phyloP scores from a whole-genome alignment of 2,113 vertebrate species.

The Dinomys branickii region DNA sequence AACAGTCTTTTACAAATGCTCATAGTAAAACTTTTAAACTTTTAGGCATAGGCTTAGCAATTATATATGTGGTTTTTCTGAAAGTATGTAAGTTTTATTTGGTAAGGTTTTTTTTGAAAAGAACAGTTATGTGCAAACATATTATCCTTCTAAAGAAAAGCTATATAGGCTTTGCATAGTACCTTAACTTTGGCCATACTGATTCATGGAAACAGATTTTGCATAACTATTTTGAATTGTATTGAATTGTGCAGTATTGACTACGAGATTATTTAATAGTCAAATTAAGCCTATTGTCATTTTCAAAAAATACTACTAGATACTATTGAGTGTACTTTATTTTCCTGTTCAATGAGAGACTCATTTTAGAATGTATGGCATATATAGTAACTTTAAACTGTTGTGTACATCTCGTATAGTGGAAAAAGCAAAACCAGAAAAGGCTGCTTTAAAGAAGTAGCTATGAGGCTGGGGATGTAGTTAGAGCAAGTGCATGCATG shows the following conservation, averaged over 20 bases:
- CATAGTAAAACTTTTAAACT: constrained; percentile 88
- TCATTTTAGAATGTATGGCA: constrained; percentile 93
- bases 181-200: constrained; percentile 89
- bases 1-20: constrained; percentile 90
- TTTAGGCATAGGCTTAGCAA: constrained; percentile 86
- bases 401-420: constrained; percentile 91
- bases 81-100: constrained; percentile 87
- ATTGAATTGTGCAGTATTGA: constrained; percentile 92
- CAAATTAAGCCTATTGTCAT: constrained; percentile 93
- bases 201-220: constrained; percentile 94
- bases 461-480: not conserved
- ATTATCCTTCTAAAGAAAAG: constrained; percentile 55
- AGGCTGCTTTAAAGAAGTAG: constrained; percentile 84
- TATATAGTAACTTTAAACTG: constrained; percentile 77
- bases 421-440: constrained; percentile 93
- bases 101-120: constrained; percentile 90
- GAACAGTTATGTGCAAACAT: constrained; percentile 88
- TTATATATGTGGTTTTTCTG: constrained; percentile 87
- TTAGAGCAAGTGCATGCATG: not conserved
- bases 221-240: constrained; percentile 94
- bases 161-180: not conserved
- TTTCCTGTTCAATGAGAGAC: constrained; percentile 86
- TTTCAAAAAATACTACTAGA: constrained; percentile 87
- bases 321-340: constrained; percentile 88
- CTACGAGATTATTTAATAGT: constrained; percentile 92